phyloP scores from a whole-genome alignment of 2,113 vertebrate species.

The Psilopogon haemacephalus region DNA sequence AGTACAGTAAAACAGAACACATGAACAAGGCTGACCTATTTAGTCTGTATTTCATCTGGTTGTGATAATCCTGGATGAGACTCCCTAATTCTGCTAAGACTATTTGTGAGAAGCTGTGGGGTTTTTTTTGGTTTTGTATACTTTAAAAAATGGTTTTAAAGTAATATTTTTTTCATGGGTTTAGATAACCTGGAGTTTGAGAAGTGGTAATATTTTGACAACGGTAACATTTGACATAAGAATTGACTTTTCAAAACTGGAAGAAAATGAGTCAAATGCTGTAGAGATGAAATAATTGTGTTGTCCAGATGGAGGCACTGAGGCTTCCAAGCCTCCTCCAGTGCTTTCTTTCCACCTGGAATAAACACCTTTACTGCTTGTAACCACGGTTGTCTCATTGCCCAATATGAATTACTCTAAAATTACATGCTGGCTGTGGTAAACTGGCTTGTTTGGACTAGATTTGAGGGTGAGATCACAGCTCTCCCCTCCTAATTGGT shows the following conservation, averaged over 20 bases:
- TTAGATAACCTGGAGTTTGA: neutral
- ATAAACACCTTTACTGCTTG: neutral
- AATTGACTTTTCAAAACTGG: neutral
- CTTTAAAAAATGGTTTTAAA: neutral
- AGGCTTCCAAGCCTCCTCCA: neutral
- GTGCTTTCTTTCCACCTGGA: neutral
- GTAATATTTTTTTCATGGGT: neutral
- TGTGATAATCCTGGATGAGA: constrained; percentile 30
- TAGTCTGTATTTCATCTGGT: neutral
- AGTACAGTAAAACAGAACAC: neutral
- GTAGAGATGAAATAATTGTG: neutral
- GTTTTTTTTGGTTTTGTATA: neutral
- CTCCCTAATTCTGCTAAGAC: neutral
- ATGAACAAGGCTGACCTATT: neutral
- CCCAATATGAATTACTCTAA: neutral
- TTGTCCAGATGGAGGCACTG: neutral
- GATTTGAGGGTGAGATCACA: neutral
- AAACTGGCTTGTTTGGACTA: neutral
- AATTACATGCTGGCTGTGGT: neutral
- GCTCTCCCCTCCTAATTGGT: neutral
- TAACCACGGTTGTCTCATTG: neutral
- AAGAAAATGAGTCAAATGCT: neutral
- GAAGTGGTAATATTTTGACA: neutral
- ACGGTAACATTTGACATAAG: neutral
- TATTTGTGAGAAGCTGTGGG: neutral